Percentiles rank a stretch among this genome's conserved stretches.
These are phyloP conservation scores for Pelusios castaneus DNA, from an alignment of 2,113 vertebrate genomes.

Conservation along the genomic window DNA sequence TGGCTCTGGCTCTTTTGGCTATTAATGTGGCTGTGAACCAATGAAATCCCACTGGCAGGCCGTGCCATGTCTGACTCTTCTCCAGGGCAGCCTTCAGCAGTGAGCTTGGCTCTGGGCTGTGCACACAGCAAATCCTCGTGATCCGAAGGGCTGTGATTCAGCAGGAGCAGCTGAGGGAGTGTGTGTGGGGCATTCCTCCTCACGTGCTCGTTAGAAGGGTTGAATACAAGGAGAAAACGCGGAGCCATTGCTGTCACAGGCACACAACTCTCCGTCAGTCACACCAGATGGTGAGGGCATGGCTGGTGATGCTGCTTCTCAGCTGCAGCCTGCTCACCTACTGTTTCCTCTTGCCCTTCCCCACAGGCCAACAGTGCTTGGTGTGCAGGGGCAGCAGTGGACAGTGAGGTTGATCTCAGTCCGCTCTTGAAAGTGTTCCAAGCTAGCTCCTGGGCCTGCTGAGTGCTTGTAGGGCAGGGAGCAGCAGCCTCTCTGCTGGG, in stretches of 20 bases:
- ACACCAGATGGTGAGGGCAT: not conserved
- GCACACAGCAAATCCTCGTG: fast-evolving
- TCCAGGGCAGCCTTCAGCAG: not conserved
- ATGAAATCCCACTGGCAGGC: not conserved
- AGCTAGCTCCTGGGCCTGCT: not conserved
- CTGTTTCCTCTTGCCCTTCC: fast-evolving
- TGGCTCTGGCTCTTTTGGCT: not conserved
- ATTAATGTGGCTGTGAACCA: not conserved
- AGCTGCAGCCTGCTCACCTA: not conserved
- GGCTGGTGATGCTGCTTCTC: fast-evolving
- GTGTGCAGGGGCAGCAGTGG: not conserved
- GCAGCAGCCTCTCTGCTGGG: not conserved
- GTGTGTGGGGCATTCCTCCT: not conserved
- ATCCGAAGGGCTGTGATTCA: not conserved
- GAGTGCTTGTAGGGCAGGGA: not conserved
- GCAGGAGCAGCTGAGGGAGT: not conserved
- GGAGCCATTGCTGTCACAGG: too few species aligned
- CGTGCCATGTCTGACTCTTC: fast-evolving
- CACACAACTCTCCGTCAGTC: not conserved
- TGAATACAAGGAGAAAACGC: not conserved
- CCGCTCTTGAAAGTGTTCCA: not conserved
- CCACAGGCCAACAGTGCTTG: fast-evolving
- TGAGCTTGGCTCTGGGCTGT: not conserved
- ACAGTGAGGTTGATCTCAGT: fast-evolving
- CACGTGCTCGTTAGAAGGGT: not conserved